Evolutionary conservation across 37 sponge, comb jelly and placozoan species (phyloP).

Genomic region (Mnemiopsis leidyi): DNA sequence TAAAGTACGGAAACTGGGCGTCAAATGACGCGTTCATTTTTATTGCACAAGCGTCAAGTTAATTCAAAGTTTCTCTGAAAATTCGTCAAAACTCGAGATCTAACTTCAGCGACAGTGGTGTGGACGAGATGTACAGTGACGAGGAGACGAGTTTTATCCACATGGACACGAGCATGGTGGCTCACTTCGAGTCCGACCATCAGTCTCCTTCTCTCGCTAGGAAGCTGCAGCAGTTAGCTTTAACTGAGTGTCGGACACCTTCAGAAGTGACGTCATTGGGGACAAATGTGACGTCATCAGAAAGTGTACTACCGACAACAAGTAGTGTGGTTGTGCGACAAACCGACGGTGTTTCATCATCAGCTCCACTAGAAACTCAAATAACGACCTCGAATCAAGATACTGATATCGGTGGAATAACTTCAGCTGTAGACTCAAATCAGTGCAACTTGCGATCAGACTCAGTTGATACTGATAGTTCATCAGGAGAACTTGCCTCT

Average conservation of each 20-base stretch:
- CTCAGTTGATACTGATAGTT: background rate
- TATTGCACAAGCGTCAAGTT: too few relatives aligned
- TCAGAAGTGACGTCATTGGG: background rate
- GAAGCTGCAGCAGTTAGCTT: background rate
- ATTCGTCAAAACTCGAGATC: too few relatives aligned
- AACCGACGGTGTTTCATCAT: background rate
- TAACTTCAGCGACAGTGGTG: slow-evolving; percentile 56
- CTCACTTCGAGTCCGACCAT: background rate
- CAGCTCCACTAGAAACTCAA: background rate
- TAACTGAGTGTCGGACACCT: background rate
- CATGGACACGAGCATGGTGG: slow-evolving; percentile 18
- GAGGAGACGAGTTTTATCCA: slow-evolving; percentile 58
- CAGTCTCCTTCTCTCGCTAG: background rate
- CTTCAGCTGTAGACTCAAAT: background rate
- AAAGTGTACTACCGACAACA: too few relatives aligned
- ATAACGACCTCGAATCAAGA: too few relatives aligned
- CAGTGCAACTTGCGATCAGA: background rate
- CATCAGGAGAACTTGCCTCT: background rate
- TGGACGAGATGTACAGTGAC: slow-evolving; percentile 58
- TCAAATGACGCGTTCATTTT: too few relatives aligned
- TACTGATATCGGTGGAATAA: background rate
- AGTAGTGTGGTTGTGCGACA: too few relatives aligned
- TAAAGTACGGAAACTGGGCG: too few relatives aligned
- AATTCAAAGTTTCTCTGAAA: too few relatives aligned
- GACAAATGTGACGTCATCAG: background rate